Base-by-base conservation (phyloP, 1,140 invertebrate species). In the Pseudomyrmex pallidus region DNA sequence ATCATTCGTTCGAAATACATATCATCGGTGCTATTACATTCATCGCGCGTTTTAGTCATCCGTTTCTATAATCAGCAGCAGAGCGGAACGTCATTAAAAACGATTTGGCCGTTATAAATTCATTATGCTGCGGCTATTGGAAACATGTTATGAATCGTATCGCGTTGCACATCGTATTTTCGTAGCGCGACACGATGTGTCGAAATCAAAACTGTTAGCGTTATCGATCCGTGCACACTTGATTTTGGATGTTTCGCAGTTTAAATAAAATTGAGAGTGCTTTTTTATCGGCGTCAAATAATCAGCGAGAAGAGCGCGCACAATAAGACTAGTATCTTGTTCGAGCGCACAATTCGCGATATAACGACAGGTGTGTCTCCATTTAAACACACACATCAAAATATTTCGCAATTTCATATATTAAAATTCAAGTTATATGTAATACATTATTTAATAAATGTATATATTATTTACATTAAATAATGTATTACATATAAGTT, bases 51-150 rank as follows among this genome's bases (percentile, higher is more conserved):
- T 70, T 70, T 54, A 54, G 44, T 59, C 54, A 70, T 59, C 46
- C 20, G 8, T 67, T 54, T 20, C 62, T n/a, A 48, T 61, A 80
- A 80, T 70, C 67, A 56, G 66, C 66, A 15, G 46, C 22, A 10
- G 8, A 20, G 66, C 54, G 22, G 12, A 59, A 54, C 15, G 54
- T 15, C 22, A 35, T 72, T 72, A 72, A 80, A 80, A 80, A 80
- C 68, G 76, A 80, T 59, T 61, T 78, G 7, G 54, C 44, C 52
- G 76, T 80, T 80, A 80, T 80, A 72, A 80, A 80, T 72, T 70
- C 66, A 59, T 80, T 72, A 72, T 13, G 35, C 25, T 54, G 15
- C 7, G 76, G 20, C 54, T 64, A 8, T 59, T 48, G 10, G 20
- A 59, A 59, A 9, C 35, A 68, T 68, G 52, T 56, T 68, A 56